Conservation (phyloP, 1,140 invertebrate genomes). For the Atta texana region DNA sequence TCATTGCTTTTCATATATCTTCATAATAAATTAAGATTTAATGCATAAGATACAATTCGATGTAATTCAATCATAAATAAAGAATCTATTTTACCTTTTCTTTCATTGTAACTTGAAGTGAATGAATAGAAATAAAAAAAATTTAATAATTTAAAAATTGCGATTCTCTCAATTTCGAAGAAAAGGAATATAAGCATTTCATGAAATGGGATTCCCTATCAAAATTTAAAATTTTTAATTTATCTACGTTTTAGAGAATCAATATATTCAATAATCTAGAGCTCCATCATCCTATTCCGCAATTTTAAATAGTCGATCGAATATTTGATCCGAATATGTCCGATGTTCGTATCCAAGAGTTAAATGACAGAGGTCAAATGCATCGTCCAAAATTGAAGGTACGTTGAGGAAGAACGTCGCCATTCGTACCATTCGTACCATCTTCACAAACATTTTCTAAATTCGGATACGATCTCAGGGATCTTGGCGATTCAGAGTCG, state of each 20-base stretch:
- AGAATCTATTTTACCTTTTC: neutral
- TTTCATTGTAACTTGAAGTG: neutral
- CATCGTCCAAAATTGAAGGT: neutral
- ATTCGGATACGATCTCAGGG: slow-evolving; percentile 71
- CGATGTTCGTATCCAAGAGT: slow-evolving; percentile 11
- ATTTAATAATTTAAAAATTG: neutral
- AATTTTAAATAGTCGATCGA: slow-evolving; percentile 48
- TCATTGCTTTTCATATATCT: neutral
- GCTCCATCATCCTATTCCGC: neutral
- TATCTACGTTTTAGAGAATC: neutral
- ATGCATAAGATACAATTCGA: neutral
- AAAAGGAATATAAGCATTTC: neutral
- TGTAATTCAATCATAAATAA: neutral
- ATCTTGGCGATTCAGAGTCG: slow-evolving; percentile 45
- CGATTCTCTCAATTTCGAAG: neutral
- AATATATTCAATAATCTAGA: slow-evolving; percentile 18
- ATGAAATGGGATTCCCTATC: slow-evolving; percentile 14
- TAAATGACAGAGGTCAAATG: slow-evolving; percentile 7
- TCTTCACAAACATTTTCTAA: slow-evolving; percentile 50
- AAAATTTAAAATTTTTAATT: slow-evolving; percentile 43
- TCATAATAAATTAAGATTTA: neutral
- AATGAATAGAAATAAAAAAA: neutral
- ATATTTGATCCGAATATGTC: slow-evolving; percentile 6
- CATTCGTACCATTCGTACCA: slow-evolving; percentile 11
- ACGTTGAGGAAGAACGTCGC: neutral